A percentile compares a stretch with the other conserved stretches of the same genome.
These are phyloP conservation scores for Nesogale talazaci DNA, from an alignment of 2,113 vertebrate genomes.

Conservation along the genomic window DNA sequence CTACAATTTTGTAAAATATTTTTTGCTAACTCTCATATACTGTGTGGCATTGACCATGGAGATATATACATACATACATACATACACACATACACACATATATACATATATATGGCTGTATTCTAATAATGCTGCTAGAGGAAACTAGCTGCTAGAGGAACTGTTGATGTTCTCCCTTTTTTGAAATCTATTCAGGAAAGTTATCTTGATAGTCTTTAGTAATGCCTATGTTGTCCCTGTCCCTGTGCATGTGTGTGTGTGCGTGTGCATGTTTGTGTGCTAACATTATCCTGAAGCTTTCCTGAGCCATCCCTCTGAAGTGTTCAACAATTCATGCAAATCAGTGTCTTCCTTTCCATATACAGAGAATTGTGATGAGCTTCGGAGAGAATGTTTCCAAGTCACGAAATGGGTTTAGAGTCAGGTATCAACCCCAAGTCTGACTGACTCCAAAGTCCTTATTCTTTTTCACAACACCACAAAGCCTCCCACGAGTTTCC, in stretches of 20 bases:
- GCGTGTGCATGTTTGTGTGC: no score
- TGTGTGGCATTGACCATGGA: neutral
- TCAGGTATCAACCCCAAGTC: neutral
- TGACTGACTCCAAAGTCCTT: conserved; percentile 22
- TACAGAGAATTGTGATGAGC: neutral
- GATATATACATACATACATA: no score
- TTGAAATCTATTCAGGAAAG: neutral
- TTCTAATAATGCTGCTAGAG: neutral
- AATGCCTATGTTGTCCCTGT: no score
- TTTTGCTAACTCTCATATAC: neutral
- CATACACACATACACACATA: no score
- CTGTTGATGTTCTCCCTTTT: rapidly evolving
- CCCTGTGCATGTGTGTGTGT: no score
- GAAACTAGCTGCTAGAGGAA: no score
- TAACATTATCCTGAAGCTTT: rapidly evolving
- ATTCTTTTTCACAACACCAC: conserved; percentile 5
- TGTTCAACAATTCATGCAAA: neutral
- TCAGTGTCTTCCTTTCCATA: neutral
- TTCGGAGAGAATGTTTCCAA: neutral
- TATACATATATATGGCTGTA: rapidly evolving
- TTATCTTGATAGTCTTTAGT: rapidly evolving
- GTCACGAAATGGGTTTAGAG: neutral
- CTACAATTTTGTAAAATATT: no score
- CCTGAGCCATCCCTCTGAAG: no score
- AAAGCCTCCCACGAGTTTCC: conserved; percentile 49